Base-by-base conservation (phyloP, 2,888 invertebrate species). In the Tetranychus truncatus region DNA sequence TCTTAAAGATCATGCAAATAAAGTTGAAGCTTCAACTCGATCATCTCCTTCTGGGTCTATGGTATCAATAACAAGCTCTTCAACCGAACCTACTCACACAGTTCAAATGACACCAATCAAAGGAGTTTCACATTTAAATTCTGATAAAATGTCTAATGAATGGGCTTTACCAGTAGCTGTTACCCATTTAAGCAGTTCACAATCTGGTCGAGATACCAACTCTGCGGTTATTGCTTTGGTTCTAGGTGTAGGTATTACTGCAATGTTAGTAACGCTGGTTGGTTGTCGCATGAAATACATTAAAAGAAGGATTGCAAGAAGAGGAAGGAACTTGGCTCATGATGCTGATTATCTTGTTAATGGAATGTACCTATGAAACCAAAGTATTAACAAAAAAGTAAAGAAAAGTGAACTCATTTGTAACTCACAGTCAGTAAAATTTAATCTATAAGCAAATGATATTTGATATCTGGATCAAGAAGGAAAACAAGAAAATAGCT, bases 291-390 rank as follows among this genome's bases (percentile, higher is more conserved):
- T 92, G 82, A 86, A 91, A 79, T 89, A 89, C 76, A 89, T 92
- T 21, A 81, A 83, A 76, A 83, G 86, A 75, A 86, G 91, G 79
- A 85, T 90, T 75, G 86, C 91, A 77, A 86, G 89, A 78, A 87
- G 90, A 80, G 77, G 78, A 21, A 74, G 77, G 6, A 74, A 76
- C 18, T 66, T 79, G 18, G 77, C 78, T 18, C 79, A 94, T 83
- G 95, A 95, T 84, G 93, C 95, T 0, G 95, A 95, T 85, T 95
- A 95, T 84, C 86, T 96, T 80, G 95, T 96, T 80, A 95, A 96
- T 84, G 95, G 69, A 69, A 69, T 69, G 69, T 69, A 69, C 34
- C 69, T 69, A 20, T 69, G 69, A 69, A 69, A 55, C 55, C 55
- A 55, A 55, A 55, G 55, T 55, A 55, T 55, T 55, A 55, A 55